phyloP scores from a whole-genome alignment of 2,888 invertebrate species.

The Eristalis tenax region DNA sequence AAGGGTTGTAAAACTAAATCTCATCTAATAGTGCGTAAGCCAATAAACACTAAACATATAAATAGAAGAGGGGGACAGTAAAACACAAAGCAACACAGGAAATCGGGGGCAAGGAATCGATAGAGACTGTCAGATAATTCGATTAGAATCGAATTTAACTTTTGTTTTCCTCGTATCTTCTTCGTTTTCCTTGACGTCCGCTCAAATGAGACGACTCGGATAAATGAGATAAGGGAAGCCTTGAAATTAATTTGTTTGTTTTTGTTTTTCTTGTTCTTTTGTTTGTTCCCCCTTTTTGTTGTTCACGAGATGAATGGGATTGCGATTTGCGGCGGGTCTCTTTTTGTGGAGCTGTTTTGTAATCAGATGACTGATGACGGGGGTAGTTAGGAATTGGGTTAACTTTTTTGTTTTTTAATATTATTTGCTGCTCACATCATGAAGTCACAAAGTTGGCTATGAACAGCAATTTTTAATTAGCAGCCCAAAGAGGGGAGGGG shows the following conservation, averaged over 20 bases:
- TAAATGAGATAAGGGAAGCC: conserved; percentile 38
- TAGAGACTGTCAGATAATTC: conserved; percentile 39
- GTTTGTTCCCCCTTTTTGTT: neutral
- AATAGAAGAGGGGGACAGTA: neutral
- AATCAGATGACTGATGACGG: neutral
- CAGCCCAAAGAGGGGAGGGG: too few species aligned
- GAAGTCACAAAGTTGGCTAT: neutral
- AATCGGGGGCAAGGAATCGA: conserved; percentile 17
- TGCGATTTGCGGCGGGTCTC: neutral
- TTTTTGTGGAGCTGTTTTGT: neutral
- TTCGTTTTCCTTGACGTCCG: conserved; percentile 10
- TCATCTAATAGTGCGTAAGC: conserved; percentile 46
- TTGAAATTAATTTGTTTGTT: conserved; percentile 55
- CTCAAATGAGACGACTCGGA: conserved; percentile 27
- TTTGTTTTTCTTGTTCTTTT: neutral
- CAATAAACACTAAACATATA: conserved; percentile 38
- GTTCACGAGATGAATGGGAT: neutral
- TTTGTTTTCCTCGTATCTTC: conserved; percentile 21
- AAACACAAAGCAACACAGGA: neutral
- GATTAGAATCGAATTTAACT: conserved; percentile 57
- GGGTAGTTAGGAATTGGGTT: neutral
- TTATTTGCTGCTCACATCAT: neutral
- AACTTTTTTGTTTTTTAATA: neutral
- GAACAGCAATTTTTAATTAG: too few species aligned
- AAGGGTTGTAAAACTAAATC: conserved; percentile 34